A percentile compares a stretch with the other conserved stretches of the same genome.
Conservation (phyloP, 1,140 invertebrate genomes). For the Pogonomyrmex californicus region DNA sequence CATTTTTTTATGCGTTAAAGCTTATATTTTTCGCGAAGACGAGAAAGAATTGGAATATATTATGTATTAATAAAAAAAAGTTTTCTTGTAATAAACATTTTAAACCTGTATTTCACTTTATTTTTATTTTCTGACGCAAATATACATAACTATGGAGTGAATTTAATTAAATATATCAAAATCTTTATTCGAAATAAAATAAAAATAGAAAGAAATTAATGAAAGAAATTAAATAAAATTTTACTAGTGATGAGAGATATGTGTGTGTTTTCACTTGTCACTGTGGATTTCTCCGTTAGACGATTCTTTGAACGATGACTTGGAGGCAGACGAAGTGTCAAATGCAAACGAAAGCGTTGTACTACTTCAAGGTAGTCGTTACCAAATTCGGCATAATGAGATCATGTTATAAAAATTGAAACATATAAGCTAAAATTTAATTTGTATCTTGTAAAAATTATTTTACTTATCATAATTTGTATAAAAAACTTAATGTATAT, state of each 20-base stretch:
- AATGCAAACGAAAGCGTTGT: slow-evolving; percentile 47
- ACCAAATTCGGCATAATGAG: slow-evolving; percentile 64
- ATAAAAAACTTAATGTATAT: neutral
- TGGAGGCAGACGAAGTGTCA: slow-evolving; percentile 38
- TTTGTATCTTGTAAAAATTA: neutral
- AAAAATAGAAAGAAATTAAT: neutral
- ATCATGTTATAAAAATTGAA: neutral
- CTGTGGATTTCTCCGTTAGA: slow-evolving; percentile 54
- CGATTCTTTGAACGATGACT: slow-evolving; percentile 19
- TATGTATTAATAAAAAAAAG: neutral
- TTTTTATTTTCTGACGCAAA: neutral
- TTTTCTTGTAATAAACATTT: neutral
- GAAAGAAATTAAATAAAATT: slow-evolving; percentile 39
- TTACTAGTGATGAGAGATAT: slow-evolving; percentile 44
- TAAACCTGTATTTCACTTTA: too few relatives aligned
- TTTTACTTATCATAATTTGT: neutral
- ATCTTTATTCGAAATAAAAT: slow-evolving; percentile 3
- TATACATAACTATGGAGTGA: neutral
- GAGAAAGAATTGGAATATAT: neutral
- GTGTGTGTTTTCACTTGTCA: slow-evolving; percentile 24
- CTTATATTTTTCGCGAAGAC: neutral
- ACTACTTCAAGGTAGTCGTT: slow-evolving; percentile 49
- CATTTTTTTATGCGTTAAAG: neutral
- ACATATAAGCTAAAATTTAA: neutral
- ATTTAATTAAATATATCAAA: neutral